Percentiles rank a stretch among this genome's conserved stretches.
Evolutionary conservation across 2,113 vertebrate genomes (phyloP).

Genomic region (Cyprinus carpio): DNA sequence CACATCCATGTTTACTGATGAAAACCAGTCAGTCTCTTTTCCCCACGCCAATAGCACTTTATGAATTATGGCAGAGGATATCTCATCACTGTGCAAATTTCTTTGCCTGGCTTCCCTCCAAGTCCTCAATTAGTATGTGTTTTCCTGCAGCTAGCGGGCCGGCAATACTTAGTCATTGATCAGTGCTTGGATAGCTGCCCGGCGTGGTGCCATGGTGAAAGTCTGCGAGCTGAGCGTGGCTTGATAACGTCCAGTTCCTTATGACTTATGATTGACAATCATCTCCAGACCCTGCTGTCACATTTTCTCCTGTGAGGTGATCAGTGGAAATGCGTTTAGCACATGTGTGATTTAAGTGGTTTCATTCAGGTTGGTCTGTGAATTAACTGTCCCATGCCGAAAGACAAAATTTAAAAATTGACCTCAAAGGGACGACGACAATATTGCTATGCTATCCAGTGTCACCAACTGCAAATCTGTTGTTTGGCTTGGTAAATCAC

Average conservation of each 20-base stretch:
- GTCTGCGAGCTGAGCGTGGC: neutral
- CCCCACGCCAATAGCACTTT: constrained; percentile 46
- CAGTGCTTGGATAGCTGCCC: constrained; percentile 56
- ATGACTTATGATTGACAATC: neutral
- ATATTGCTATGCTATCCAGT: neutral
- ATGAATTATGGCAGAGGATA: constrained; percentile 58
- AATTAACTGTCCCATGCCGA: neutral
- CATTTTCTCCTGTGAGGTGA: neutral
- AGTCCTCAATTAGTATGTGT: constrained; percentile 57
- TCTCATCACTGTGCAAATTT: constrained; percentile 57
- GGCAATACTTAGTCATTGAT: constrained; percentile 62
- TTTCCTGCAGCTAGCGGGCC: constrained; percentile 54
- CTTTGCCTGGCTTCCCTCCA: constrained; percentile 48
- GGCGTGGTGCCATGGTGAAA: constrained; percentile 37
- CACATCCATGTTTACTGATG: constrained; percentile 22
- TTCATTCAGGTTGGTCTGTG: neutral
- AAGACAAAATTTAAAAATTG: neutral
- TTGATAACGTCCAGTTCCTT: constrained; percentile 1
- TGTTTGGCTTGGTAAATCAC: neutral
- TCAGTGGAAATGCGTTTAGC: neutral
- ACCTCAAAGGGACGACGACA: neutral
- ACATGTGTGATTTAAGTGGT: neutral
- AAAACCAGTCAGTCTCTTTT: constrained; percentile 41
- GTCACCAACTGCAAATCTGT: neutral
- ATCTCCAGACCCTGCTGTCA: neutral